Evolutionary conservation across 2,888 invertebrate genomes (phyloP), one percentile per base, ranked within the genome.

Genomic region (Tiliacea citrago): DNA sequence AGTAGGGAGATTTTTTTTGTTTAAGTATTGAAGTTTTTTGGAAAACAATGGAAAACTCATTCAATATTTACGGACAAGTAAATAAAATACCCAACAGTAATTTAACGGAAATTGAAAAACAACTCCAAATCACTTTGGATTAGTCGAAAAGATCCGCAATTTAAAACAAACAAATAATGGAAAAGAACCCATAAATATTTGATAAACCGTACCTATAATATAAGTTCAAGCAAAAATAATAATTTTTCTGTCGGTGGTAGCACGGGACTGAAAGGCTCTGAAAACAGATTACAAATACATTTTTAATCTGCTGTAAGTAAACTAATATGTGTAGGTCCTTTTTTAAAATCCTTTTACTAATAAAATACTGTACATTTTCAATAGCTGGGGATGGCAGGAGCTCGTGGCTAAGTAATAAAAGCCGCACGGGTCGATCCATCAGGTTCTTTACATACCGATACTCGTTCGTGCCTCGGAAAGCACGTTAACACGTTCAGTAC

Each of bases 161-260:
- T 29, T 2, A 21, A 55, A 67, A 45, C n/a, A 57, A 58, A 60
- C 12, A 57, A 49, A 35, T 16, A 45, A 57, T 51, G 21, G 1
- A 2, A 47, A 42, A 47, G 13, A 16, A 24, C 12, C 24, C 51
- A 45, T 72, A n/a, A 78, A 72, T 71, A 71, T 67, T 76, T 66
- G 12, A 76, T 58, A 5, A 60, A 47, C n/a, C 13, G 13, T 62
- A 51, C n/a, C n/a, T n/a, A n/a, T 58, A 68, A 69, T 10, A 51
- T 21, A 55, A 68, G 21, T 58, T 73, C 57, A 4, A 16, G 35
- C 21, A 61, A n/a, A 18, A 49, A 58, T 21, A 49, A 39, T 13
- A 0, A 9, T 42, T n/a, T 16, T 35, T 21, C 12, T 9, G 21
- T 21, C 7, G 16, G 39, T 39, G n/a, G 6, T 10, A 45, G 16